Conservation (phyloP, 2,888 invertebrate genomes). For the Dicycla oo region DNA sequence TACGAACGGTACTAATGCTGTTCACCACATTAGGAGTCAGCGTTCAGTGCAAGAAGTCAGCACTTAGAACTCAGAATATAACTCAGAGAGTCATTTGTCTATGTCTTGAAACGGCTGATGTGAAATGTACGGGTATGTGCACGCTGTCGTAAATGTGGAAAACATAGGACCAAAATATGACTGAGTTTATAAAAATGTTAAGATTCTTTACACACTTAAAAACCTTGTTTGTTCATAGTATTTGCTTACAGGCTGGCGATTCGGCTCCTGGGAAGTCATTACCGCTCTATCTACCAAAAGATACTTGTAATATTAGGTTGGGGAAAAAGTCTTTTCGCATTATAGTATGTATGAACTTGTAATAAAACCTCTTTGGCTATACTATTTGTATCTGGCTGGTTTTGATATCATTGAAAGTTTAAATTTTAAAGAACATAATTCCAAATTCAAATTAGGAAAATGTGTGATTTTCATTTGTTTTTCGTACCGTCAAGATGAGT, state of each 20-base stretch:
- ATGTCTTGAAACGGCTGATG: conserved; percentile 44
- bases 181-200: background rate
- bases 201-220: background rate
- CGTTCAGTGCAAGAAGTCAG: conserved; percentile 36
- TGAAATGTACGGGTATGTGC: conserved; percentile 19
- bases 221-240: background rate
- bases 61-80: conserved; percentile 1
- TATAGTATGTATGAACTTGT: too few relatives aligned
- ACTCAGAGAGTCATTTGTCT: conserved; percentile 44
- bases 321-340: too few relatives aligned
- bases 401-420: too few relatives aligned
- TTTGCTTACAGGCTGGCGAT: background rate
- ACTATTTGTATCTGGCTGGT: too few relatives aligned
- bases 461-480: too few relatives aligned
- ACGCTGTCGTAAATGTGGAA: conserved; percentile 22
- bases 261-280: background rate
- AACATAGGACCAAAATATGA: background rate
- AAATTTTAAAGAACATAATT: too few relatives aligned
- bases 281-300: background rate
- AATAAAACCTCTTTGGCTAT: too few relatives aligned
- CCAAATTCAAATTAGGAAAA: too few relatives aligned
- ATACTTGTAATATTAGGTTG: background rate
- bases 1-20: conserved; percentile 16
- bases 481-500: too few relatives aligned
- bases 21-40: conserved; percentile 25